Evolutionary conservation across 1,140 invertebrate species (phyloP), one percentile per base, ranked within the genome.

Genomic region (Steinernema feltiae): DNA sequence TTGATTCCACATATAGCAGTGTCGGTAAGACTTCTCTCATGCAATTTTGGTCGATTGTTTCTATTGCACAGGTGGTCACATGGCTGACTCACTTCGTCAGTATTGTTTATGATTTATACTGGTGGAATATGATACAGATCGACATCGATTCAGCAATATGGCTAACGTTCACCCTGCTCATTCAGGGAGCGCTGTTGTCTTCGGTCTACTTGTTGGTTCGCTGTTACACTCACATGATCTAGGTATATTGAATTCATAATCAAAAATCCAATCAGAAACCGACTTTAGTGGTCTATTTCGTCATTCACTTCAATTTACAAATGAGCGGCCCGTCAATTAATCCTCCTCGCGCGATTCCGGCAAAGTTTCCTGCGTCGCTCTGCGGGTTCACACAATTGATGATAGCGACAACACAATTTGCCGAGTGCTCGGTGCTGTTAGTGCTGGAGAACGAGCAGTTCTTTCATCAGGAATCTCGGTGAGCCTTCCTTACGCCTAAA

Each of bases 211-310:
- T 63, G 53, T 21, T 63, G 2, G 53, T 63, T 27, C 53, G 53
- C 53, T 63, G 53, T 21, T 63, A 63, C 53, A 17, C 12, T 27
- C 24, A 63, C 53, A 63, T 63, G 53, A 63, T 63, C 53, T 63
- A 63, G 53, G 53, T 63, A 63, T 21, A 63, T 3, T 63, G 7
- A 63, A 3, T 27, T 21, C 2, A 3, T 63, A 3, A 17, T 63
- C 15, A 7, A 46, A 46, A n/a, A n/a, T 41, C 35, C 35, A 7
- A 7, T 41, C 35, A 18, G 7, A 7, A 7, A 41, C 35, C 18
- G 18, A 41, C 18, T 41, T 41, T 18, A 41, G 35, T 21, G 53
- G 7, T 27, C 24, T 21, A 27, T 3, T 63, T 27, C 24, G 53
- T 63, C n/a, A n/a, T n/a, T 63, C 24, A 15, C 53, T 17, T 15